A percentile compares a stretch with the other conserved stretches of the same genome.
These are phyloP conservation scores for Acronicta alni DNA, from an alignment of 2,888 invertebrate species.

Conservation along the genomic window DNA sequence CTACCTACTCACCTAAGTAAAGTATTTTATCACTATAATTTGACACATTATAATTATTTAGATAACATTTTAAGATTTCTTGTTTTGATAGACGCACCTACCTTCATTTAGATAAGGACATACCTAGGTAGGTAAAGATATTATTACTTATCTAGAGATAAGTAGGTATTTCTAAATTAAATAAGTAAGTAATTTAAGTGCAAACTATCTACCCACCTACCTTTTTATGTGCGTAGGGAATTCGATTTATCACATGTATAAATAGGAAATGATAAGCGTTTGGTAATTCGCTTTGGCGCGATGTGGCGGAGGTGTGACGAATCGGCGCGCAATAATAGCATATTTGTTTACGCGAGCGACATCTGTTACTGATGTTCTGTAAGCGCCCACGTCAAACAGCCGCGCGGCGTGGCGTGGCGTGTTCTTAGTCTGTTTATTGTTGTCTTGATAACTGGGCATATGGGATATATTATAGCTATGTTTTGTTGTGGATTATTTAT, in stretches of 20 bases:
- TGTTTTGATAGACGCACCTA: constrained; percentile 1
- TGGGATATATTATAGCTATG: not conserved
- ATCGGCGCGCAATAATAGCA: constrained; percentile 52
- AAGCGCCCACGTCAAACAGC: constrained; percentile 27
- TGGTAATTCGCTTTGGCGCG: constrained; percentile 37
- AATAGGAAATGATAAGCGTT: constrained; percentile 48
- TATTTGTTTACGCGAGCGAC: constrained; percentile 59
- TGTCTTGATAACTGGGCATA: constrained; percentile 16
- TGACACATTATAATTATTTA: constrained; percentile 24
- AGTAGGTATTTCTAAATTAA: constrained; percentile 22
- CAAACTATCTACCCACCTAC: constrained; percentile 6
- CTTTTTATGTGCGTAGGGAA: constrained; percentile 23
- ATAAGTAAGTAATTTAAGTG: constrained; percentile 21
- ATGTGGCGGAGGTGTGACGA: constrained; percentile 51
- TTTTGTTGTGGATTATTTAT: constrained; percentile 16
- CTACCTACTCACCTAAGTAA: not conserved
- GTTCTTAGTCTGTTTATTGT: constrained; percentile 24
- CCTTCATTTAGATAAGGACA: constrained; percentile 7
- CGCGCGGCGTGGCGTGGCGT: constrained; percentile 13
- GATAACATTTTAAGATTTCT: not conserved
- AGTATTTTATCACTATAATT: constrained; percentile 31
- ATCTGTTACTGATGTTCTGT: constrained; percentile 56
- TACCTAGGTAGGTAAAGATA: not conserved
- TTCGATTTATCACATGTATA: constrained; percentile 48
- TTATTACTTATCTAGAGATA: constrained; percentile 9